These are phyloP conservation scores for Thumatha senex DNA, from an alignment of 2,888 invertebrate species.

Conservation along the genomic window DNA sequence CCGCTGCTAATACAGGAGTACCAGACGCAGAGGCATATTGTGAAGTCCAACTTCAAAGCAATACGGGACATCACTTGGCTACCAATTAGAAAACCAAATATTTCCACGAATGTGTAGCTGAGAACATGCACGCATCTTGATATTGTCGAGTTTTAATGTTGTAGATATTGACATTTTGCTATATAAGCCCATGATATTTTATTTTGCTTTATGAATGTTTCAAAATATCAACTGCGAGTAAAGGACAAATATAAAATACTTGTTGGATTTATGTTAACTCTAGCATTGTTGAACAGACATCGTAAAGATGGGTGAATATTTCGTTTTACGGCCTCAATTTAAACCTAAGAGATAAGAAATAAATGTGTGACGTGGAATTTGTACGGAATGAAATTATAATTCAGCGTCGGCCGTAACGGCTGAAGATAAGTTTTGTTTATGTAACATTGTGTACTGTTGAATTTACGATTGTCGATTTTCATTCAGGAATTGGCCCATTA, in stretches of 20 bases:
- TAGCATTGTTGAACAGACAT: constrained; percentile 22
- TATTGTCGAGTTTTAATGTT: no score
- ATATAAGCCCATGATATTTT: no score
- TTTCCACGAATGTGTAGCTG: no score
- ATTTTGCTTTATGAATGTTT: no score
- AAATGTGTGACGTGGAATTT: constrained; percentile 38
- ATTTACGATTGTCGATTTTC: constrained; percentile 69
- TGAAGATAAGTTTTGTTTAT: constrained; percentile 72
- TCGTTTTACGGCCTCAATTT: constrained; percentile 28
- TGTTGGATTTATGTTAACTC: constrained; percentile 15
- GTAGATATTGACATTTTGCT: no score
- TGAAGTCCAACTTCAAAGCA: no score
- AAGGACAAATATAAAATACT: background rate
- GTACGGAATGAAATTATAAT: constrained; percentile 56
- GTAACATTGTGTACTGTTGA: constrained; percentile 53
- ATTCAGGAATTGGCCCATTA: constrained; percentile 70
- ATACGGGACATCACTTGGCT: no score
- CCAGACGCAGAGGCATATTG: no score
- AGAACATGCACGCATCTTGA: no score
- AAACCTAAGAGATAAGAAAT: constrained; percentile 37
- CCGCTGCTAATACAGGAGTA: no score
- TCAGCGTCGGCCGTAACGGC: constrained; percentile 51
- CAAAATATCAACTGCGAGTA: no score
- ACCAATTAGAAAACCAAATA: no score
- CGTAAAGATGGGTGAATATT: constrained; percentile 37